phyloP scores from a whole-genome alignment of 35 echinoderm and acorn worm genomes.

The Patiria miniata region DNA sequence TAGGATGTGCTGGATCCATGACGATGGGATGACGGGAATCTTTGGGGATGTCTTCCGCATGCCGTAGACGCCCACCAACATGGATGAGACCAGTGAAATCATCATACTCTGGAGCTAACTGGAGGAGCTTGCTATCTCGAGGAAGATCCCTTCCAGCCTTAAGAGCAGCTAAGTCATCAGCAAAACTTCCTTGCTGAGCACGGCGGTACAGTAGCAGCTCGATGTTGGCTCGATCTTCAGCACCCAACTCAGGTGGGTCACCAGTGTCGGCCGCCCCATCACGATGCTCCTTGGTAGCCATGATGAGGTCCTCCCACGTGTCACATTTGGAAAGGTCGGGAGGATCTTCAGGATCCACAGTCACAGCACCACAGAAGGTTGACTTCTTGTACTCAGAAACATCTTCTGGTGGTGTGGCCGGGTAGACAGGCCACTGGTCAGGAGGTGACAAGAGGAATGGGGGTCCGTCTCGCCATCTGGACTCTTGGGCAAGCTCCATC shows the following conservation, averaged over 20 bases:
- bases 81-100: not conserved
- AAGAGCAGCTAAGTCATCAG: not conserved
- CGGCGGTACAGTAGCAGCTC: not conserved
- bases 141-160: not conserved
- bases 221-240: not conserved
- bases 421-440: too few relatives aligned
- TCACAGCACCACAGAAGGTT: not conserved
- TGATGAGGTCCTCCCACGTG: not conserved
- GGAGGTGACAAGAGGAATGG: conserved; percentile 39
- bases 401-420: too few relatives aligned
- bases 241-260: not conserved
- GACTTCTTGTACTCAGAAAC: too few relatives aligned
- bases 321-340: not conserved
- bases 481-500: conserved; percentile 10
- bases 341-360: not conserved
- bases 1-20: too few relatives aligned
- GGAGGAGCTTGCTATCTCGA: too few relatives aligned
- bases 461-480: conserved; percentile 52
- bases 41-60: not conserved
- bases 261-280: not conserved
- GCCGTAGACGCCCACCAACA: not conserved
- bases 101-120: conserved; percentile 14
- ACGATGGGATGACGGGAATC: not conserved
- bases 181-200: not conserved
- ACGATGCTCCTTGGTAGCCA: not conserved